Evolutionary conservation across 1,140 invertebrate species (phyloP).

Genomic region (Drosophila suzukii): DNA sequence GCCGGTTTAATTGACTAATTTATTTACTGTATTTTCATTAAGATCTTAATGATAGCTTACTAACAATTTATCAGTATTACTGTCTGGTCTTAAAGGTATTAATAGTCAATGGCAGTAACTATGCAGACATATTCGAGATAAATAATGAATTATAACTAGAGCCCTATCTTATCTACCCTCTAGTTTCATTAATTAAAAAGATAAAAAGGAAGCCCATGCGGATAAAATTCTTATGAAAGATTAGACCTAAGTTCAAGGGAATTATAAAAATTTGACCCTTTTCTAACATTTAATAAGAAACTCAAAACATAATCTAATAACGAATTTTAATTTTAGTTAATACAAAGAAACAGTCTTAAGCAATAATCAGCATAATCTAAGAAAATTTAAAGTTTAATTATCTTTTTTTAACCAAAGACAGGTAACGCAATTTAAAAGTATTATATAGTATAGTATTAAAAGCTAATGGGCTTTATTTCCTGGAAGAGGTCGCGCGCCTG

Average conservation of each 20-base stretch:
- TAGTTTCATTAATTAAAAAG: not conserved
- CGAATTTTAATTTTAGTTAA: constrained; percentile 4
- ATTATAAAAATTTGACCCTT: too few species aligned
- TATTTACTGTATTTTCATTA: not conserved
- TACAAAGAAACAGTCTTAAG: not conserved
- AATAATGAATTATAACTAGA: not conserved
- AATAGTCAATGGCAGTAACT: not conserved
- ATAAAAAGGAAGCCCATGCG: not conserved
- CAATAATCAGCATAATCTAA: too few species aligned
- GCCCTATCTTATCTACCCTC: not conserved
- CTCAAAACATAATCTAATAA: not conserved
- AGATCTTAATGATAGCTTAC: not conserved
- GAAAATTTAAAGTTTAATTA: too few species aligned
- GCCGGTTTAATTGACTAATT: not conserved
- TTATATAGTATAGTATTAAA: not conserved
- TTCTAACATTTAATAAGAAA: too few species aligned
- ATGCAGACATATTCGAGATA: not conserved
- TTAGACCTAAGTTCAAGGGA: not conserved
- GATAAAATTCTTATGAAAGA: not conserved
- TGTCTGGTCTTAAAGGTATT: not conserved
- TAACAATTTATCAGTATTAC: not conserved
- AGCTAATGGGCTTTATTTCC: constrained; percentile 9
- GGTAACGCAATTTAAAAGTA: constrained; percentile 10
- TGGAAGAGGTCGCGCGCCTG: constrained; percentile 53
- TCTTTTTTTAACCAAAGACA: not conserved